These are phyloP conservation scores for Chirona hameri DNA, from an alignment of 2,888 invertebrate genomes.

Conservation along the genomic window DNA sequence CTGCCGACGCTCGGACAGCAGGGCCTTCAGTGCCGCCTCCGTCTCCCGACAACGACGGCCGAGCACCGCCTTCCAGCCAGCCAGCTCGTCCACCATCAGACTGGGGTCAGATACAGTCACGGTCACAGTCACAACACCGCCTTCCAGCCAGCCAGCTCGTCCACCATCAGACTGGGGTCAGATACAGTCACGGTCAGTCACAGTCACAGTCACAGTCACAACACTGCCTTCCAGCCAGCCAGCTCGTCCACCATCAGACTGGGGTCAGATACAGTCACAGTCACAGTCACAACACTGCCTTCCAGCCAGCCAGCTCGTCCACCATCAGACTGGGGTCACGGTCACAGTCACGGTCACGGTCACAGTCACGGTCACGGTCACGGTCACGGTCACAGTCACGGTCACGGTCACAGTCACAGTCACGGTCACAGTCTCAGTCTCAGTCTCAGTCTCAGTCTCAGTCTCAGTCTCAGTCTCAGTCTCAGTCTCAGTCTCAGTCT, in stretches of 20 bases:
- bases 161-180: slow-evolving; percentile 73
- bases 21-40: slow-evolving; percentile 35
- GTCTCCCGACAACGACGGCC: slow-evolving; percentile 35
- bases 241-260: slow-evolving; percentile 70
- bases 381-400: too few relatives aligned
- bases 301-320: slow-evolving; percentile 84
- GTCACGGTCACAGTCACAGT: too few relatives aligned
- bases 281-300: slow-evolving; percentile 49
- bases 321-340: slow-evolving; percentile 69
- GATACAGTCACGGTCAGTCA: too few relatives aligned
- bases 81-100: slow-evolving; percentile 87
- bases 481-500: slow-evolving; percentile 51
- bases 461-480: background rate
- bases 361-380: too few relatives aligned
- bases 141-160: slow-evolving; percentile 84
- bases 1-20: slow-evolving; percentile 37
- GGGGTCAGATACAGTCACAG: too few relatives aligned
- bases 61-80: slow-evolving; percentile 66
- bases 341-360: too few relatives aligned
- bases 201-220: too few relatives aligned
- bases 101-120: slow-evolving; percentile 50
- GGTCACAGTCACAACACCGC: slow-evolving; percentile 43
- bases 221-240: slow-evolving; percentile 69
- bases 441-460: too few relatives aligned
- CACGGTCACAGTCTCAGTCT: too few relatives aligned